A percentile compares a stretch with the other conserved stretches of the same genome.
Conservation (phyloP, 2,888 invertebrate species). For the Xanthia togata region DNA sequence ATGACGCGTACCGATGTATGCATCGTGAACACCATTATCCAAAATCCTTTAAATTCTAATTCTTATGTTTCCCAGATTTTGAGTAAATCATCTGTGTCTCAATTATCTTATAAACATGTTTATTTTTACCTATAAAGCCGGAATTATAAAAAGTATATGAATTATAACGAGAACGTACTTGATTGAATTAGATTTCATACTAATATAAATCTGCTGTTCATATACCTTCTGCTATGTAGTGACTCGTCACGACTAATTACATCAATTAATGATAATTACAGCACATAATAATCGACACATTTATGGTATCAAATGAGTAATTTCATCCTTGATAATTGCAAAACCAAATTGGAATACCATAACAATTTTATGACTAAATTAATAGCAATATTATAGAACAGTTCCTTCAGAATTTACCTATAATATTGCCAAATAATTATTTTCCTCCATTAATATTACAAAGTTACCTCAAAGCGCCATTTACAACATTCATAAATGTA, state of each 20-base stretch:
- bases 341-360: conserved; percentile 7
- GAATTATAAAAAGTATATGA: no score
- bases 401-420: conserved; percentile 7
- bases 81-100: not conserved
- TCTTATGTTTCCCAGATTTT: not conserved
- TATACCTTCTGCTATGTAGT: not conserved
- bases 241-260: conserved; percentile 15
- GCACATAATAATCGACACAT: conserved; percentile 24
- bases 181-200: not conserved
- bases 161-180: no score
- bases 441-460: conserved; percentile 43
- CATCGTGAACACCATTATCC: not conserved
- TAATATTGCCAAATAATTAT: conserved; percentile 35
- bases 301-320: not conserved
- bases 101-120: no score
- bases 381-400: conserved; percentile 21
- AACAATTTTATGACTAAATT: conserved; percentile 38
- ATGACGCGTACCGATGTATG: not conserved
- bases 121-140: no score
- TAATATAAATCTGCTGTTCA: not conserved
- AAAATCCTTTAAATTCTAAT: not conserved
- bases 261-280: conserved; percentile 28
- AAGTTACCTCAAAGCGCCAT: conserved; percentile 40
- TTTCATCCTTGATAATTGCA: conserved; percentile 17
- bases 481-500: conserved; percentile 46